Evolutionary conservation across 53 echinoderm and acorn worm genomes (phyloP).

Genomic region (Pentamera pediparva): DNA sequence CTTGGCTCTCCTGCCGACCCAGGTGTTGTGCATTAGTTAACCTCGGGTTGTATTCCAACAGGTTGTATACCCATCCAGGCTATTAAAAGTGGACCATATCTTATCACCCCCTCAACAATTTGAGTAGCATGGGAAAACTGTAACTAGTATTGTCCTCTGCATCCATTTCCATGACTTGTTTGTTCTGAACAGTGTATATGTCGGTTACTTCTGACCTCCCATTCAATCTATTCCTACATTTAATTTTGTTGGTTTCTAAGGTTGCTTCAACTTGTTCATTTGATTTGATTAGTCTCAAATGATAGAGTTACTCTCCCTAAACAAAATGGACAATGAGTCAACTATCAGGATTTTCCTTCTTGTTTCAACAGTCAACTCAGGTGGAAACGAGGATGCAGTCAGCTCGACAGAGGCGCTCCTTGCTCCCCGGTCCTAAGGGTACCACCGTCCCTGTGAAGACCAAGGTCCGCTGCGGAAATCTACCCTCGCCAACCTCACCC

Average conservation of each 20-base stretch:
- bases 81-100: too few species aligned
- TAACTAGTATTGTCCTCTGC: too few species aligned
- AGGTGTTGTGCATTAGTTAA: too few species aligned
- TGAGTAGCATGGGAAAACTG: too few species aligned
- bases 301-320: neutral
- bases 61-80: too few species aligned
- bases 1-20: too few species aligned
- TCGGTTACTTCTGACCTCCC: neutral
- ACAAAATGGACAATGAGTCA: too few species aligned
- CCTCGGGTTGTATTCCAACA: too few species aligned
- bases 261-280: neutral
- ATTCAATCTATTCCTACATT: neutral
- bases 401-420: constrained; percentile 66
- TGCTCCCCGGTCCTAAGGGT: constrained; percentile 75
- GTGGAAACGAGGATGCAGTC: constrained; percentile 91
- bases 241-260: neutral
- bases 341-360: neutral
- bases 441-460: constrained; percentile 42
- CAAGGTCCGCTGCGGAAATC: constrained; percentile 12
- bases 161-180: too few species aligned
- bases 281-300: neutral
- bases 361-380: constrained; percentile 78
- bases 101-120: too few species aligned
- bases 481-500: constrained; percentile 47
- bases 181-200: neutral